Evolutionary conservation across 64 coral and sea anemone genomes (phyloP), one percentile per base, ranked within the genome.

Genomic region (Actinia tenebrosa): DNA sequence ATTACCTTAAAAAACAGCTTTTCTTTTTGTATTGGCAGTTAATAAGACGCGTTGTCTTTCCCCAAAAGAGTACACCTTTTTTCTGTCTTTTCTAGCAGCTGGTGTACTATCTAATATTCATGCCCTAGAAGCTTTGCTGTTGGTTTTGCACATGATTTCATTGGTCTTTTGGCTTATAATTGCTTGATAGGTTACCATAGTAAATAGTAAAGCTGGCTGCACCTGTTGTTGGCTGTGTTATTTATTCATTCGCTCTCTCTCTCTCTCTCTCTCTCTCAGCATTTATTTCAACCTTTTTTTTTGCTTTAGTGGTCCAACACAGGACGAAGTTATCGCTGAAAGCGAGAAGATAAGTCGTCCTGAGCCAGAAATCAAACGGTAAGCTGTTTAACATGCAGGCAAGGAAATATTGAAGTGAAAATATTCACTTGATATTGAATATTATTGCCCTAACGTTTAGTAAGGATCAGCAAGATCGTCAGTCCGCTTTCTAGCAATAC

Each of bases 331-430:
- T 10, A 92, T 95, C 64, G 90, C 91, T 9, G 90, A 95, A 80
- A 99, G 97, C 54, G 91, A 92, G 44, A 99, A 95, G 79, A 99
- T 99, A 56, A 95, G 86, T 58, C 93, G 97, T 45, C 93, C 91
- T n/a, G 88, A 91, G 52, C 97, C 97, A 45, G 88, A 93, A 47
- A 99, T 99, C 16, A 95, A 94, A 86, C 89, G 97, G 97, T 95
- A 84, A 45, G 88, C 58, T 66, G 7, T 46, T 61, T n/a, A 61
- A 19, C 16, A 22, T 69, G n/a, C 2, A 22, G 64, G 9, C 10
- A 23, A 69, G 27, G 7, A 3, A 75, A 42, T n/a, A 66, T 66
- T 66, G 19, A 66, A 66, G 19, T 20, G 19, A 66, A 66, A 66
- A n/a, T 23, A 20, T 7, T 20, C 13, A 16, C 60, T 19, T 16